Evolutionary conservation across 2,888 invertebrate genomes (phyloP), one percentile per base, ranked within the genome.

Genomic region (Rhabditoides inermis): DNA sequence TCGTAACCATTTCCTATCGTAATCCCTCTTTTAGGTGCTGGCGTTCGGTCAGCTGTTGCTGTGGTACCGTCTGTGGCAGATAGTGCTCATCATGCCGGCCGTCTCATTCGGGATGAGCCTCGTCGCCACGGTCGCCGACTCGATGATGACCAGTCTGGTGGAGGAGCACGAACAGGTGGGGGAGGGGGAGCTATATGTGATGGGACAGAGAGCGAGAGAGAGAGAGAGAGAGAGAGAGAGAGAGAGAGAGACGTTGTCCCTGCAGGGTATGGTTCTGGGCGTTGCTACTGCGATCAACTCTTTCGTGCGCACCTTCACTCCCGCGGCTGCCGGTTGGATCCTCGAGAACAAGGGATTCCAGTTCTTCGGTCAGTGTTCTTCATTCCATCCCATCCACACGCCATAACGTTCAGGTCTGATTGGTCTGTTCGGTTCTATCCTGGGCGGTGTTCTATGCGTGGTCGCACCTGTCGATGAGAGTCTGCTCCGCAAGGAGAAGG

Each of bases 221-320:
- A n/a, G n/a, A n/a, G n/a, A n/a, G n/a, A n/a, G n/a, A n/a, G n/a
- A n/a, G n/a, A n/a, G n/a, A n/a, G n/a, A n/a, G n/a, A n/a, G n/a
- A n/a, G n/a, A n/a, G n/a, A n/a, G n/a, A n/a, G n/a, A n/a, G n/a
- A n/a, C n/a, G n/a, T n/a, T n/a, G 5, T 25, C 0, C n/a, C 58
- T 64, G n/a, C 55, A 65, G 64, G 68, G 68, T n/a, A 27, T 67
- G 15, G 61, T 67, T 12, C 61, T 68, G 10, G 68, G 68, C n/a
- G 54, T 61, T 0, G 51, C 65, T 7, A 67, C 65, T n/a, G 58
- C 65, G 2, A 22, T 62, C 49, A 66, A 65, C 54, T 63, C 68
- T 1, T 46, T 68, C 10, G 60, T 63, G 7, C 42, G 68, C 22
- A 67, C 68, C 2, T 55, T 61, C 23, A 59, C 65, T 28, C 68